These are phyloP conservation scores for Rhinophrynus dorsalis DNA, from an alignment of 2,797 vertebrate species.

Conservation along the genomic window DNA sequence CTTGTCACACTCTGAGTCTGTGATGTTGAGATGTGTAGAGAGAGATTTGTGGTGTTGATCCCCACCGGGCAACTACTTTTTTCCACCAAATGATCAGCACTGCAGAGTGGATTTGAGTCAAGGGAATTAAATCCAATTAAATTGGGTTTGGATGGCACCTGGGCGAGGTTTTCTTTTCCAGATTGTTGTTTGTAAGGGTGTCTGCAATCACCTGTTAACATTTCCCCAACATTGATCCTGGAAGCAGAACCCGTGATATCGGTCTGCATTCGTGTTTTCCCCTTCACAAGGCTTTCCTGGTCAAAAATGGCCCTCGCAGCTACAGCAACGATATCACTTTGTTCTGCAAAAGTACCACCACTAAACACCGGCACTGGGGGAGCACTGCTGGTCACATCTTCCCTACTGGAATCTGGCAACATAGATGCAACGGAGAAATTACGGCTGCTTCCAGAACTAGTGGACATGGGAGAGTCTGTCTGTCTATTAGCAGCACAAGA, in stretches of 20 bases:
- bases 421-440: slow-evolving; percentile 96
- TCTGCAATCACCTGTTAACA: slow-evolving; percentile 70
- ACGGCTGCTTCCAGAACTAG: slow-evolving; percentile 79
- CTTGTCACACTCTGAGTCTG: slow-evolving; percentile 72
- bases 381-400: slow-evolving; percentile 74
- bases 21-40: slow-evolving; percentile 76
- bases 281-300: slow-evolving; percentile 81
- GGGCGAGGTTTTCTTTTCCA: slow-evolving; percentile 63
- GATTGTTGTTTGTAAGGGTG: slow-evolving; percentile 71
- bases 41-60: slow-evolving; percentile 65
- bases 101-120: slow-evolving; percentile 58
- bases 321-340: slow-evolving; percentile 91
- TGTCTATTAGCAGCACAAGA: slow-evolving; percentile 75
- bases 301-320: slow-evolving; percentile 89
- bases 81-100: slow-evolving; percentile 69
- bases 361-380: slow-evolving; percentile 71
- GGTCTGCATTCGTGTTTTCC: slow-evolving; percentile 56
- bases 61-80: slow-evolving; percentile 71
- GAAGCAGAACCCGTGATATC: slow-evolving; percentile 52
- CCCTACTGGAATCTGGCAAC: slow-evolving; percentile 79
- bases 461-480: slow-evolving; percentile 85
- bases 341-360: slow-evolving; percentile 86
- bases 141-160: slow-evolving; percentile 61
- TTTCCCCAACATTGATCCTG: slow-evolving; percentile 60
- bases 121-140: slow-evolving; percentile 72